A percentile compares a stretch with the other conserved stretches of the same genome.
phyloP scores from a whole-genome alignment of 2,797 vertebrate species.

The Cyclura pinguis region DNA sequence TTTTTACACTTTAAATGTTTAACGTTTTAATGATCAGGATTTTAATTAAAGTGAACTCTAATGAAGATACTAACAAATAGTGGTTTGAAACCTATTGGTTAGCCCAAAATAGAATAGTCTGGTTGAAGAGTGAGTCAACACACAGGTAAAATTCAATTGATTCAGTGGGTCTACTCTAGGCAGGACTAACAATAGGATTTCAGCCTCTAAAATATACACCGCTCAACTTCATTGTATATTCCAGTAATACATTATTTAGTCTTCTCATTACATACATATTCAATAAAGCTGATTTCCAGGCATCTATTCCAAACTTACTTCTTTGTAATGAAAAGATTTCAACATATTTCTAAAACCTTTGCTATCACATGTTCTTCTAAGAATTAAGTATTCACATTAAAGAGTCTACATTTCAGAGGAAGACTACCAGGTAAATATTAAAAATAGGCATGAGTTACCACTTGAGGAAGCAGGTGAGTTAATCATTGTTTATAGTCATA shows the following conservation, averaged over 20 bases:
- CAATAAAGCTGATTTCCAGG: not conserved
- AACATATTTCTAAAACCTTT: not conserved
- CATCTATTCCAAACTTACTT: not conserved
- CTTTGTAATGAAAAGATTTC: not conserved
- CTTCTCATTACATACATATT: no score
- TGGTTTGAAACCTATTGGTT: not conserved
- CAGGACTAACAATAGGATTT: not conserved
- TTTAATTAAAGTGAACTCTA: not conserved
- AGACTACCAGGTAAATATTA: not conserved
- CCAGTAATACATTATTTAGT: not conserved
- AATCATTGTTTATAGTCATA: not conserved
- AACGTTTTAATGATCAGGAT: accelerated
- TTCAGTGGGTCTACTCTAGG: no score
- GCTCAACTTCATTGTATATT: not conserved
- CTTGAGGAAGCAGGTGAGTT: not conserved
- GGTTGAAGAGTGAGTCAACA: no score
- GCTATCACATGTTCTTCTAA: not conserved
- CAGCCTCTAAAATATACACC: not conserved
- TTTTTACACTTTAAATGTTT: constrained; percentile 11
- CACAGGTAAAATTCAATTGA: no score
- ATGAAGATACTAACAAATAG: not conserved
- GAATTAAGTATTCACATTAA: not conserved
- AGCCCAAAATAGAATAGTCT: no score
- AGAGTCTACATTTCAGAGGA: no score
- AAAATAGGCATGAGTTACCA: not conserved